Conservation (phyloP, 2,113 vertebrate genomes). For the Prunella fulvescens region DNA sequence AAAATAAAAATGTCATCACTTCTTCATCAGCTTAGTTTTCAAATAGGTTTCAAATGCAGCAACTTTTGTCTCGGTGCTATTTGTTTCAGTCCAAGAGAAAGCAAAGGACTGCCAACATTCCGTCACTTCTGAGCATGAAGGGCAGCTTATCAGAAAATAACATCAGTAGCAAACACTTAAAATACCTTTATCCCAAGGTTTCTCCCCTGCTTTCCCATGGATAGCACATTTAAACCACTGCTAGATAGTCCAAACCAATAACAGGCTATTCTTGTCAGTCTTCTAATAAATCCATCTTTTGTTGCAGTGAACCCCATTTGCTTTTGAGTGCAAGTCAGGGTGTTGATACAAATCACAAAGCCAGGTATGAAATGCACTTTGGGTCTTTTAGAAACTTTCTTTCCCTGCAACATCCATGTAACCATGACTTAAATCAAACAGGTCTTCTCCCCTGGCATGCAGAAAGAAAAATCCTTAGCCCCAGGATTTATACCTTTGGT, state of each 20-base stretch:
- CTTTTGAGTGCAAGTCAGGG: background rate
- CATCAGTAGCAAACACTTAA: constrained; percentile 64
- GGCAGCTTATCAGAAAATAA: constrained; percentile 74
- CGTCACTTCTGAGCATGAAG: constrained; percentile 58
- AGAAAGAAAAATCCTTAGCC: background rate
- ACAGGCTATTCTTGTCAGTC: background rate
- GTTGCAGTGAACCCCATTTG: background rate
- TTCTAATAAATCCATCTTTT: background rate
- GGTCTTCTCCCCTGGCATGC: background rate
- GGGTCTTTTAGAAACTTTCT: background rate
- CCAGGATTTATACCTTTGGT: background rate
- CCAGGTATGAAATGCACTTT: background rate
- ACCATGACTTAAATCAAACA: background rate
- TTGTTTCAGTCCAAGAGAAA: constrained; percentile 48
- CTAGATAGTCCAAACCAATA: constrained; percentile 6
- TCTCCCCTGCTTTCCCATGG: constrained; percentile 52
- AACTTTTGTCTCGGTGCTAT: background rate
- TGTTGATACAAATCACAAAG: background rate
- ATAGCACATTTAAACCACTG: constrained; percentile 58
- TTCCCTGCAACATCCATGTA: background rate
- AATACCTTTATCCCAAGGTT: constrained; percentile 70
- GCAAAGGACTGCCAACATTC: constrained; percentile 57
- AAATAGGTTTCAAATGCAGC: constrained; percentile 48
- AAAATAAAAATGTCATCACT: background rate
- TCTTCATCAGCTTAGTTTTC: constrained; percentile 52